A percentile compares a stretch with the other conserved stretches of the same genome.
Evolutionary conservation across 2,888 invertebrate species (phyloP).

Genomic region (Autographa pulchrina): DNA sequence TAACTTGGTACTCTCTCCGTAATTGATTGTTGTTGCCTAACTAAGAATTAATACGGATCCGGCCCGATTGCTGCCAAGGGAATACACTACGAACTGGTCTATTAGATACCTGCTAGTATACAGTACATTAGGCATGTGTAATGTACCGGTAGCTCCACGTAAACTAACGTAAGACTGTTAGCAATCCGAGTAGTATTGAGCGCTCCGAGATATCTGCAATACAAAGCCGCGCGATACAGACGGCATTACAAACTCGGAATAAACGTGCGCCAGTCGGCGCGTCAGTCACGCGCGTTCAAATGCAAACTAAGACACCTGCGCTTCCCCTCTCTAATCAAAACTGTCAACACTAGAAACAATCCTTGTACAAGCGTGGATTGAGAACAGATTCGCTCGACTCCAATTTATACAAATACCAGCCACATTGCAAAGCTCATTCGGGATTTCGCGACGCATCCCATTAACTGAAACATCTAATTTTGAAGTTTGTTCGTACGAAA

Average conservation of each 20-base stretch:
- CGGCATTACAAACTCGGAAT: slow-evolving; percentile 35
- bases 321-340: slow-evolving; percentile 59
- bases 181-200: slow-evolving; percentile 43
- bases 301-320: slow-evolving; percentile 62
- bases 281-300: slow-evolving; percentile 54
- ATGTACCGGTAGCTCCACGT: background rate
- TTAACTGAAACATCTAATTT: slow-evolving; percentile 77
- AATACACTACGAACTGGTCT: slow-evolving; percentile 16
- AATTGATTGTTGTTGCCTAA: slow-evolving; percentile 25
- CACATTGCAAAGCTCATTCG: slow-evolving; percentile 53
- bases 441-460: slow-evolving; percentile 67
- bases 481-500: slow-evolving; percentile 66
- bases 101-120: background rate
- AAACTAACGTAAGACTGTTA: slow-evolving; percentile 30
- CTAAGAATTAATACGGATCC: slow-evolving; percentile 30
- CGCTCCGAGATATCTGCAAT: slow-evolving; percentile 31
- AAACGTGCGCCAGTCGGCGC: slow-evolving; percentile 42
- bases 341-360: slow-evolving; percentile 58
- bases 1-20: slow-evolving; percentile 2
- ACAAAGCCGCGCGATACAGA: slow-evolving; percentile 33
- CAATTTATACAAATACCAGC: slow-evolving; percentile 55
- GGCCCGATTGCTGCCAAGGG: slow-evolving; percentile 29
- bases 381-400: slow-evolving; percentile 43
- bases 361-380: slow-evolving; percentile 48
- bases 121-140: background rate